Evolutionary conservation across 2,797 vertebrate genomes (phyloP), one percentile per base, ranked within the genome.

Genomic region (Microctenopoma stevenorrisi): DNA sequence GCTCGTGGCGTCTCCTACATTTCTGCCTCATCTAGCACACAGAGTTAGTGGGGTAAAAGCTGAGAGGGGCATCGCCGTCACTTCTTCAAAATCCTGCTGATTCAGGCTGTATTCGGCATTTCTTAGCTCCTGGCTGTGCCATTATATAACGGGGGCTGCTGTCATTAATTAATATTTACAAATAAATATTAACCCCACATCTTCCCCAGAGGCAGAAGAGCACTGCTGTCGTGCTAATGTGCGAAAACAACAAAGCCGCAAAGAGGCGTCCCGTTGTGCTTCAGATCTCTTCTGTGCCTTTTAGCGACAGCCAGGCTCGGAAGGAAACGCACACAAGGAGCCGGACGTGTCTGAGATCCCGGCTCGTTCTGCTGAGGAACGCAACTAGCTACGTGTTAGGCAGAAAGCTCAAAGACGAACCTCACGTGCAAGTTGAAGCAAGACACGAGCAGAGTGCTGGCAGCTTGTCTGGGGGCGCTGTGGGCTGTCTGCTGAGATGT

Each of bases 131-230:
- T 12, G 61, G 87, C 74, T 68, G 71, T 49, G 38, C 25, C 55
- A 12, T 90, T 91, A 76, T 75, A 66, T 87, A 86, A 91, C 40
- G 4, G 43, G 35, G 37, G 56, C 28, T 35, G 44, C 59, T 87
- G 88, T 86, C 79, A 87, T 91, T 91, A 92, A 91, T 93, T 90
- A 85, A 85, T 88, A 89, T 90, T 87, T 86, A 86, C 74, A 90
- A 90, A 90, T 89, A 90, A 90, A 90, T 89, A 91, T 91, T 89
- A 89, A 84, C 84, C 81, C 81, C n/a, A 61, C 74, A 54, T 88
- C 42, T 56, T 74, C 77, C 71, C 84, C 37, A 28, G 83, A 76
- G 89, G 72, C 57, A 40, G 68, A 66, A 85, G 56, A 78, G 80
- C 68, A 64, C 81, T 59, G 50, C 83, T 73, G 71, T 85, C 83